Base-by-base conservation (phyloP, 2,113 vertebrate genomes). In the Hystrix brachyura region DNA sequence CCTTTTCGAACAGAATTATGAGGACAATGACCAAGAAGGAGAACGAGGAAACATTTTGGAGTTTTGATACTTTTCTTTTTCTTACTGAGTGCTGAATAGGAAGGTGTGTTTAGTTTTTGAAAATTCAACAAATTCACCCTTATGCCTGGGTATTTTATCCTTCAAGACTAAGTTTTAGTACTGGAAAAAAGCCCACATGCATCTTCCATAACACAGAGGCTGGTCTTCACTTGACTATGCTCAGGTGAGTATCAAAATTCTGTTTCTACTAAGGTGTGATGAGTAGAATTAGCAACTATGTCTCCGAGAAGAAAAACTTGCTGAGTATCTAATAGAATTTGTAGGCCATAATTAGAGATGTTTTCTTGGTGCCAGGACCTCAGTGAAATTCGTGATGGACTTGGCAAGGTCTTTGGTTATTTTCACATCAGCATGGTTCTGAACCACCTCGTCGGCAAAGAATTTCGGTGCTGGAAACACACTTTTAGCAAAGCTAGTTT, bases 351-450 rank as follows among this genome's bases (percentile, higher is more conserved):
- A 78, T 90, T 53, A 55, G 27, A 96, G 80, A 62, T 64, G 2
- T 53, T 85, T 78, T 76, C 14, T 29, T 71, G 51, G 23, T 67
- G 43, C 32, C 76, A 92, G 82, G 55, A 78, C 79, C 48, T 74
- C 32, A 43, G 14, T 43, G 25, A 94, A 87, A 25, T 90, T 67
- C 57, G 34, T 38, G 25, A 38, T 87, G 46, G 43, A 57, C 84
- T 87, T 94, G 64, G 69, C 87, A 93, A 90, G 65, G 48, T 90
- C 60, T 43, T 94, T 92, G 84, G 46, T 84, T 43, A 53, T 93
- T 94, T 96, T 92, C 74, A 90, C 59, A 80, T 92, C 81, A 81
- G 89, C 59, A 60, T 85, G 91, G 38, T 53, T 90, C 69, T 71
- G 80, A 72, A 57, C 14, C 60, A 94, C 62, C 48, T 90, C 29